Conservation (phyloP, 2,113 vertebrate species). For the Notothenia coriiceps region DNA sequence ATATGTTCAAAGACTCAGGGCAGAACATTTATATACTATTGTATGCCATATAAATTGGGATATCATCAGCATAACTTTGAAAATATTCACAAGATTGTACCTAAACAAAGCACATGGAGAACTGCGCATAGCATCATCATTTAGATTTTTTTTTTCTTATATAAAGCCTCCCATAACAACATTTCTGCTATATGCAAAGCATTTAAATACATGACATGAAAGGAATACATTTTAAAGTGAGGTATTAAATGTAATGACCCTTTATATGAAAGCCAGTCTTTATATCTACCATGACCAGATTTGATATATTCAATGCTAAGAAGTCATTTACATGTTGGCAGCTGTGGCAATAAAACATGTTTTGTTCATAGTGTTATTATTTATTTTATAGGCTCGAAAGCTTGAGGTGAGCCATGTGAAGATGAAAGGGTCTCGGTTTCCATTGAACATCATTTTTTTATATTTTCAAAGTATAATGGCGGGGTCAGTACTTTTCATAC, state of each 20-base stretch:
- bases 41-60: not conserved
- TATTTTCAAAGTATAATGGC: not conserved
- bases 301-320: not conserved
- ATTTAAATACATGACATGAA: constrained; percentile 5
- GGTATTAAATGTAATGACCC: not conserved
- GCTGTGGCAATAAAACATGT: not conserved
- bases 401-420: not conserved
- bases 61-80: constrained; percentile 15
- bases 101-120: too few species aligned
- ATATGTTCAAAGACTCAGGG: not conserved
- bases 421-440: not conserved
- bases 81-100: not conserved
- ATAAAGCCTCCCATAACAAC: not conserved
- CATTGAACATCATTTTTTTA: not conserved
- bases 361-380: not conserved
- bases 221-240: not conserved
- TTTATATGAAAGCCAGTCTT: not conserved
- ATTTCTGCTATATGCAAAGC: not conserved
- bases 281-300: not conserved
- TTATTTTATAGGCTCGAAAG: not conserved
- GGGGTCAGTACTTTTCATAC: not conserved
- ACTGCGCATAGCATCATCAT: too few species aligned
- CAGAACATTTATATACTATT: not conserved
- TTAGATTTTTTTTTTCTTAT: not conserved
- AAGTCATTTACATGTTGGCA: not conserved